Base-by-base conservation (phyloP, 2,113 vertebrate species). In the Austrofundulus limnaeus region DNA sequence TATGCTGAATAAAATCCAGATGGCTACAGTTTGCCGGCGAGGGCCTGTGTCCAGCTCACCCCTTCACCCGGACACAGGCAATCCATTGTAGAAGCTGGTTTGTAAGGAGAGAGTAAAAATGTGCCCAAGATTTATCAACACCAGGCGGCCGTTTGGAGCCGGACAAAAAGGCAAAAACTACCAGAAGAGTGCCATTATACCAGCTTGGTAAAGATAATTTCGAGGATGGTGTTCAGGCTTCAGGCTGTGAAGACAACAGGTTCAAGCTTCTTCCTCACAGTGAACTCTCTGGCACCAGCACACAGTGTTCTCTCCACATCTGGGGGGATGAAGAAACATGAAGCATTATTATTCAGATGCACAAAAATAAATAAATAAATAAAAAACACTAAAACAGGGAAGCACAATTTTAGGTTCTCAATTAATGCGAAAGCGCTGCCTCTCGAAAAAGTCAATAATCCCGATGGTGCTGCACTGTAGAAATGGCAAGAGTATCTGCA, bases 41-140 rank as follows among this genome's bases (percentile, higher is more conserved):
- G 59, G 82, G 79, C 87, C 90, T 51, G 91, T 84, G 90, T 91
- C 93, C 93, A 91, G 94, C 93, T 95, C 89, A 90, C 82, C 81
- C 81, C 80, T 75, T 89, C 84, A 90, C 86, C 79, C 60, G 90
- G 89, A 89, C 92, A 90, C 87, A 86, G 81, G 81, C 25, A 42
- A 78, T 80, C 87, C 89, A 91, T 91, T 61, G 68, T 56, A 12
- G 76, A 75, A 50, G 61, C 42, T 28, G 25, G 67, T 69, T 54
- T 39, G 75, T 88, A 73, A 2, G 12, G 24, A 21, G 43, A 5
- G 57, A 68, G 17, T 14, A 11, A 57, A n/a, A 73, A 52, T 42
- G 14, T 21, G 41, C 48, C 7, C 42, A 21, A 55, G n/a, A 5
- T 14, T 24, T 66, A 20, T 42, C 13, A 38, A 34, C 7, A 0